Evolutionary conservation across 2,113 vertebrate genomes (phyloP).

Genomic region (Elaphurus davidianus): DNA sequence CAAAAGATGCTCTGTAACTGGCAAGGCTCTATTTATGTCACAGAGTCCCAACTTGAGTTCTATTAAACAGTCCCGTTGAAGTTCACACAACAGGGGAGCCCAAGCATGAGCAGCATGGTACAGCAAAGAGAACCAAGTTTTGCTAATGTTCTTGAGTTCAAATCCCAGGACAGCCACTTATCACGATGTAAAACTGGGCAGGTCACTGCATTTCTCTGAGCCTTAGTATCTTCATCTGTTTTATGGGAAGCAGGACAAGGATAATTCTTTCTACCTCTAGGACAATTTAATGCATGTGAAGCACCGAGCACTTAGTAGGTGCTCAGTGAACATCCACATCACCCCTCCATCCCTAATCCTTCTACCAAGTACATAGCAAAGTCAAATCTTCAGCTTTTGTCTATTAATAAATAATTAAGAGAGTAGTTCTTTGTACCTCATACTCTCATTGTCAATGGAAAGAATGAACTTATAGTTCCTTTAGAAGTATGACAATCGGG

Average conservation of each 20-base stretch:
- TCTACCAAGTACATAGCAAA: background rate
- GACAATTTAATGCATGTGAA: background rate
- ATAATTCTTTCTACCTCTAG: background rate
- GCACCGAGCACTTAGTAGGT: background rate
- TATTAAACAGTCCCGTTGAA: background rate
- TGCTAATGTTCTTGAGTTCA: background rate
- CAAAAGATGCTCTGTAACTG: background rate
- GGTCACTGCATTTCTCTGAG: background rate
- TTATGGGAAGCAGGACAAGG: background rate
- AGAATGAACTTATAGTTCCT: background rate
- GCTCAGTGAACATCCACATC: background rate
- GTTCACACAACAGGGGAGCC: background rate
- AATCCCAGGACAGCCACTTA: background rate
- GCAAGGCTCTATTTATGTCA: background rate
- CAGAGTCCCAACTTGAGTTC: background rate
- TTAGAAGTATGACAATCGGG: background rate
- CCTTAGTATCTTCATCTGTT: background rate
- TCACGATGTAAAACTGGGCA: background rate
- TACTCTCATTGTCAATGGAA: background rate
- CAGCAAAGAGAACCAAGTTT: background rate
- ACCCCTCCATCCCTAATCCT: background rate
- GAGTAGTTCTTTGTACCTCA: background rate
- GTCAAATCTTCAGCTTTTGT: background rate
- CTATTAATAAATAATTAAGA: background rate
- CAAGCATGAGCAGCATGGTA: fast-evolving